Conservation (phyloP, 1,140 invertebrate species). For the Heliconius eleuchia region DNA sequence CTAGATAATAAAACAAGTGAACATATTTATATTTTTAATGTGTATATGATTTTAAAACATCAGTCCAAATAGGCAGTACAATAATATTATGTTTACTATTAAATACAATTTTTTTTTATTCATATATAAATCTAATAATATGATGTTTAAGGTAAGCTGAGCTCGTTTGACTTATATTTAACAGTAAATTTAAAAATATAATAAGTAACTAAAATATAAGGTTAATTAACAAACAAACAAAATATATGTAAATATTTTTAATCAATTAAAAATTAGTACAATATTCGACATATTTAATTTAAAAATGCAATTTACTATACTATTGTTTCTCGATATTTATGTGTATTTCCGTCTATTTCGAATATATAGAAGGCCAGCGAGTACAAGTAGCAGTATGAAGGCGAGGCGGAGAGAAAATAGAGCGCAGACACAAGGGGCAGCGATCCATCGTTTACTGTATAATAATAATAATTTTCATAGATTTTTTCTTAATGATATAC, state of each 20-base stretch:
- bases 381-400: neutral
- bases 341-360: slow-evolving; percentile 3
- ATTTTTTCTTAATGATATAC: too few species aligned
- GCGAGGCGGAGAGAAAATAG: slow-evolving; percentile 2
- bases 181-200: neutral
- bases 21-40: neutral
- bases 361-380: neutral
- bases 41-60: neutral
- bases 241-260: slow-evolving; percentile 5
- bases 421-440: neutral
- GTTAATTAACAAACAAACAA: neutral
- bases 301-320: neutral
- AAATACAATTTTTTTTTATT: neutral
- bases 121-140: neutral
- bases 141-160: too few species aligned
- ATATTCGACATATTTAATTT: neutral
- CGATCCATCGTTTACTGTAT: slow-evolving; percentile 10
- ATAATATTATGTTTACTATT: neutral
- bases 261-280: neutral
- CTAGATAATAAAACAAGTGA: neutral
- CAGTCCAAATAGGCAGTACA: slow-evolving; percentile 13
- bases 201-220: neutral
- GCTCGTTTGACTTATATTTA: neutral
- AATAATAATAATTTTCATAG: neutral
- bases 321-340: neutral